Base-by-base conservation (phyloP, 2,797 vertebrate species). In the Pantherophis vulpinus region DNA sequence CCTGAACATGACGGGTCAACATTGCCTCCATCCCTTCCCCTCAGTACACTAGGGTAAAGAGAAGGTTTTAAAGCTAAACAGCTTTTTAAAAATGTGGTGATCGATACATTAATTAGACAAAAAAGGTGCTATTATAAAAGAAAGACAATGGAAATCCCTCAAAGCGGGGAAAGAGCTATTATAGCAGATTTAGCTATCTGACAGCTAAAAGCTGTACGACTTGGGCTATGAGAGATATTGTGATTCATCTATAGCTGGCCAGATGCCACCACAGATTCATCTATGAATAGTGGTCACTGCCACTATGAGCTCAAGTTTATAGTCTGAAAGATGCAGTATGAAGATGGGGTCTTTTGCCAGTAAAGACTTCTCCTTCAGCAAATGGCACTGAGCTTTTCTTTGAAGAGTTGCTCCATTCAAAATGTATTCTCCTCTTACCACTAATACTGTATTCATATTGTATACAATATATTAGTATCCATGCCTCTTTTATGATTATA, bases 71-170 rank as follows among this genome's bases (percentile, higher is more conserved):
- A 79, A 42, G 51, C 92, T 56, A 92, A 92, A 86, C 92, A 0
- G 55, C 18, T 29, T 23, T 56, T 0, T 9, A 18, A 32, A 74
- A 74, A 32, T 92, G 27, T 55, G 60, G 29, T 55, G 55, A 92
- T n/a, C 56, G 18, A 5, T 63, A 93, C 91, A 27, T 37, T 32
- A 86, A 0, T 42, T 0, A 27, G 86, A 63, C 10, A 32, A 94
- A 37, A 93, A 0, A 27, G 59, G 63, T 1, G 13, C 16, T 58
- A n/a, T 11, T 56, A 37, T 74, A 32, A 89, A 93, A 61, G 0
- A 88, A 10, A 47, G 60, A 20, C 93, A 93, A 93, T 93, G 93
- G 4, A 54, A 47, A 93, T 54, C 94, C 95, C 10, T 29, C 14
- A 4, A 54, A 32, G 79, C 0, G 58, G 51, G 55, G 90, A 83